These are phyloP conservation scores for Zootoca vivipara DNA, from an alignment of 2,113 vertebrate genomes.

Conservation along the genomic window DNA sequence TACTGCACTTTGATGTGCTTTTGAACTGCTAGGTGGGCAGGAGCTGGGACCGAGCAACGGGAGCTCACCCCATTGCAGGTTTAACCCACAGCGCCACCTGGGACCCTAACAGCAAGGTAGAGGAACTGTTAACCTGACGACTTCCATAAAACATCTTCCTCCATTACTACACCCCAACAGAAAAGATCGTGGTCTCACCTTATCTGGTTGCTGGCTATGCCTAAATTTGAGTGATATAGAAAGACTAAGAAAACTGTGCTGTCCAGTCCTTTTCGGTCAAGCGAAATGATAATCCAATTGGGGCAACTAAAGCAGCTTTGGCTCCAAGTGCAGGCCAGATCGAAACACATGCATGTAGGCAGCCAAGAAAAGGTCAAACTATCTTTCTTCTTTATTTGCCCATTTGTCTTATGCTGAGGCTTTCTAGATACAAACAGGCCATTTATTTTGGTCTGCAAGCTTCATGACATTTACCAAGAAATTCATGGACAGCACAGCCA, in stretches of 20 bases:
- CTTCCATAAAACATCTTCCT: background rate
- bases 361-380: background rate
- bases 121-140: background rate
- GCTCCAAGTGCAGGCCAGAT: background rate
- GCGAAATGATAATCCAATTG: background rate
- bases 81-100: too few species aligned
- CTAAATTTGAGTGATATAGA: background rate
- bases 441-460: conserved; percentile 2
- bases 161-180: too few species aligned
- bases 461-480: conserved; percentile 21
- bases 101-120: background rate
- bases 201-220: background rate
- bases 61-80: too few species aligned
- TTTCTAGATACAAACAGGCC: background rate
- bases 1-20: too few species aligned
- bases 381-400: background rate
- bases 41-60: too few species aligned
- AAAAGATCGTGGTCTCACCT: background rate
- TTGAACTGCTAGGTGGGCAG: too few species aligned
- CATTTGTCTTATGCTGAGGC: background rate
- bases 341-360: background rate
- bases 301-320: background rate
- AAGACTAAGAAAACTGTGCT: background rate
- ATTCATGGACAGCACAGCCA: background rate
- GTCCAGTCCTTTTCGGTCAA: background rate